Evolutionary conservation across 2,113 vertebrate species (phyloP).

Genomic region (Dasyornis broadbenti): DNA sequence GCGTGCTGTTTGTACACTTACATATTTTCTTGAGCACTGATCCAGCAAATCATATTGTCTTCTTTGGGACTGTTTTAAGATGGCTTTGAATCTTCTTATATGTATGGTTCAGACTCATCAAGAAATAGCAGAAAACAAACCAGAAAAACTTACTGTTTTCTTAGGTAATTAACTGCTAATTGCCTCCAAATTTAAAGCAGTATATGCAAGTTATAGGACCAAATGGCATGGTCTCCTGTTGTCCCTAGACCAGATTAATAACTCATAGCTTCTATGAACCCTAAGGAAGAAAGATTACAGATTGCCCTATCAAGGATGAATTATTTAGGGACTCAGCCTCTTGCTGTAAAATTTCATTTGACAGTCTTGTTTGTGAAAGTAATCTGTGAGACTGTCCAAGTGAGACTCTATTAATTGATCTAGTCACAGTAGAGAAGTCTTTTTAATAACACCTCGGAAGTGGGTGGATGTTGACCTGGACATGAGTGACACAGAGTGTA

Average conservation of each 20-base stretch:
- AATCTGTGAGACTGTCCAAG: not conserved
- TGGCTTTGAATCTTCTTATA: not conserved
- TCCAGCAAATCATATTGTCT: not conserved
- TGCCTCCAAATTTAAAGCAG: not conserved
- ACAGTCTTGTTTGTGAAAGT: not conserved
- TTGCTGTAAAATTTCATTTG: not conserved
- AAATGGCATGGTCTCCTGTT: not conserved
- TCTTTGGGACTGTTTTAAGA: not conserved
- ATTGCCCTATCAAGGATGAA: not conserved
- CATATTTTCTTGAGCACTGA: not conserved
- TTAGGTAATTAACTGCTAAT: not conserved
- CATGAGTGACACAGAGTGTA: not conserved
- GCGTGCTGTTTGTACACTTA: not conserved
- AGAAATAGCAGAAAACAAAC: not conserved
- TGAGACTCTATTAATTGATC: not conserved
- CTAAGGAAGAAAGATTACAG: not conserved
- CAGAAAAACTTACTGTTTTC: not conserved
- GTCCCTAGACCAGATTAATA: not conserved
- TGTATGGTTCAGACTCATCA: not conserved
- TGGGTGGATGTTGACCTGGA: not conserved
- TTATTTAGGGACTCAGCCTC: not conserved
- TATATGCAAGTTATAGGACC: not conserved
- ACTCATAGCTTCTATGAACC: not conserved
- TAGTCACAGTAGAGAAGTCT: not conserved
- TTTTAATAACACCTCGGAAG: not conserved